These are phyloP conservation scores for Acridotheres tristis DNA, from an alignment of 2,797 vertebrate genomes.

Conservation along the genomic window DNA sequence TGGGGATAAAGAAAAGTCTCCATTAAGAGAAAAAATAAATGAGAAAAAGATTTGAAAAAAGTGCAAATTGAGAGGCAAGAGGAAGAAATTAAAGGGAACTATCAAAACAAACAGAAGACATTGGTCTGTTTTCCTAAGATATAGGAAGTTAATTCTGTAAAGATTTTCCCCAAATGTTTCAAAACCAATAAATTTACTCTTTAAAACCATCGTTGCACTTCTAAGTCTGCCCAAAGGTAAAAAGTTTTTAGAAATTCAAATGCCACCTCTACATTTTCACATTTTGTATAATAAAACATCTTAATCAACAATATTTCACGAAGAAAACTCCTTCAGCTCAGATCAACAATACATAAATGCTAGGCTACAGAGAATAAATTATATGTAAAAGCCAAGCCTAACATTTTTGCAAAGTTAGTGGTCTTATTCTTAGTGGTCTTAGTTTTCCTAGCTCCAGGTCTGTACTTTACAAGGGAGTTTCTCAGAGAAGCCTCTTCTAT, in stretches of 20 bases:
- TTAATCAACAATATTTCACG: neutral
- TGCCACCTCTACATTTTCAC: neutral
- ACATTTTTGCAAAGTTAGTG: neutral
- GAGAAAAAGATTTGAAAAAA: neutral
- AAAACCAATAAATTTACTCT: neutral
- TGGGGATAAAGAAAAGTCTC: slow-evolving; percentile 6
- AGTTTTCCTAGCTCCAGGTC: neutral
- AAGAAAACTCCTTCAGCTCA: neutral
- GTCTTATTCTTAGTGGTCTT: neutral
- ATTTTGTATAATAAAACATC: neutral
- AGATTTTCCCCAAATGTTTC: neutral
- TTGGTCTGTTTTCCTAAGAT: slow-evolving; percentile 75
- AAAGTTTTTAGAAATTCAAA: neutral
- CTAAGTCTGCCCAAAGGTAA: neutral
- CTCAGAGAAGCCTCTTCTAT: neutral
- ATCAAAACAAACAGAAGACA: slow-evolving; percentile 78
- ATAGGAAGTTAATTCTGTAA: slow-evolving; percentile 17
- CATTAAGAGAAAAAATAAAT: slow-evolving; percentile 65
- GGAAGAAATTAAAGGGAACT: slow-evolving; percentile 74
- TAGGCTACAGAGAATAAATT: neutral
- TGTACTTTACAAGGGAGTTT: neutral
- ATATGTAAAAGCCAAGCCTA: neutral
- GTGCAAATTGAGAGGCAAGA: slow-evolving; percentile 52
- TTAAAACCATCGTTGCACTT: neutral
- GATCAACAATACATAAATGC: neutral